Base-by-base conservation (phyloP, 2,888 invertebrate species). In the Ophioninae sp. region DNA sequence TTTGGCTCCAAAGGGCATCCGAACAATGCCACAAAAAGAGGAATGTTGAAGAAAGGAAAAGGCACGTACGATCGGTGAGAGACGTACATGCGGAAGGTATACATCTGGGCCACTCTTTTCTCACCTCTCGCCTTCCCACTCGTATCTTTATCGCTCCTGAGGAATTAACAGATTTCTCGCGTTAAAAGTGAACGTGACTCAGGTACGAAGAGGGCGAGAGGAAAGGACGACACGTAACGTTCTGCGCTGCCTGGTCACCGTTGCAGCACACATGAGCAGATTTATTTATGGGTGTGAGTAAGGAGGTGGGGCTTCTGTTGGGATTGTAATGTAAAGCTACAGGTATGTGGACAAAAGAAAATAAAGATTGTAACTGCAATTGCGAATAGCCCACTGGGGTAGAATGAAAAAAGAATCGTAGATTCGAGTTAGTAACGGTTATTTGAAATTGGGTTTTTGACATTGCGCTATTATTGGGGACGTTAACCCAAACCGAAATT, bases 101-200 rank as follows among this genome's bases (percentile, higher is more conserved):
- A 70, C 73, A 69, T 69, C 78, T 44, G 59, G 61, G 73, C 44
- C 72, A 79, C 62, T 64, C 72, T 65, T 84, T 81, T 73, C 81
- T 76, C 76, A 67, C 41, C 44, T 69, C 39, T 37, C 37, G 56
- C 37, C 37, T 68, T 7, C 67, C 61, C 59, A 21, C 13, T 30
- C 65, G 69, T 81, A 84, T 82, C 81, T 84, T 84, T 79, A 81
- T 81, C 67, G 79, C 76, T 77, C 76, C 79, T 76, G 50, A 84
- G 79, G 81, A 81, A 81, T 81, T 84, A 84, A 84, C 84, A 81
- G 81, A 84, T 84, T 84, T 84, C 79, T 79, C 81, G 72, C 84
- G 79, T 84, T 84, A 84, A 84, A 81, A 81, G 79, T 73, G 68
- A 79, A 82, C 84, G 84, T 84, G 84, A 84, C 84, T 64, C 39